Conservation (phyloP, 2,888 invertebrate genomes). For the Leptothorax acervorum region DNA sequence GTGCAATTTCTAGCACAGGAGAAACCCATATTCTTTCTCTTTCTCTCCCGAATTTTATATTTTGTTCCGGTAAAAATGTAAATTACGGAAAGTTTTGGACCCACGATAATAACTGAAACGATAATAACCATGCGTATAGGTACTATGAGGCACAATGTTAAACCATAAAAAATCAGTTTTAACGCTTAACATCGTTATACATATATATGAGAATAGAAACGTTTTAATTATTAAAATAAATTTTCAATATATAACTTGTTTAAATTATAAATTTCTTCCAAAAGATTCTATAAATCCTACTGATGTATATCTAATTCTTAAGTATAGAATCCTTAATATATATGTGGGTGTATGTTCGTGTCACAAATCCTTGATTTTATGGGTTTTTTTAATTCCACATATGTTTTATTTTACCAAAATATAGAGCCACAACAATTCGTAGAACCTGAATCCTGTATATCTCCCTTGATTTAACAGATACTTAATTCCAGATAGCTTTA, state of each 20-base stretch:
- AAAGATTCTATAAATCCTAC: not conserved
- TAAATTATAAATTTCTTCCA: not conserved
- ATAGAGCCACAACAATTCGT: not conserved
- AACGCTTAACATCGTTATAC: not conserved
- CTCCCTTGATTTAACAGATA: not conserved
- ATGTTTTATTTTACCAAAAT: not conserved
- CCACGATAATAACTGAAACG: not conserved
- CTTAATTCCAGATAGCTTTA: conserved; percentile 22
- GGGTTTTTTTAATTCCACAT: not conserved
- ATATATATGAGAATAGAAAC: not conserved
- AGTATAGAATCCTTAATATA: not conserved
- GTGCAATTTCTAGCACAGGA: conserved; percentile 16
- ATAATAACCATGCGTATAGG: not conserved
- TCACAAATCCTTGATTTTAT: conserved; percentile 8
- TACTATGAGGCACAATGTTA: not conserved
- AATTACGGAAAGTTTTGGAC: not conserved
- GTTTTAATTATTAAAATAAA: not conserved
- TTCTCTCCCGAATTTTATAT: not conserved
- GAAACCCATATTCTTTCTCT: conserved; percentile 22
- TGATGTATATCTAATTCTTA: not conserved
- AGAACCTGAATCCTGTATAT: not conserved
- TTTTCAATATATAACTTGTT: not conserved
- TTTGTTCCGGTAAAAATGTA: not conserved
- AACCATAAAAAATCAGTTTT: not conserved
- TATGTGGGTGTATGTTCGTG: not conserved